phyloP scores from a whole-genome alignment of 2,113 vertebrate genomes.

The Lepus americanus region DNA sequence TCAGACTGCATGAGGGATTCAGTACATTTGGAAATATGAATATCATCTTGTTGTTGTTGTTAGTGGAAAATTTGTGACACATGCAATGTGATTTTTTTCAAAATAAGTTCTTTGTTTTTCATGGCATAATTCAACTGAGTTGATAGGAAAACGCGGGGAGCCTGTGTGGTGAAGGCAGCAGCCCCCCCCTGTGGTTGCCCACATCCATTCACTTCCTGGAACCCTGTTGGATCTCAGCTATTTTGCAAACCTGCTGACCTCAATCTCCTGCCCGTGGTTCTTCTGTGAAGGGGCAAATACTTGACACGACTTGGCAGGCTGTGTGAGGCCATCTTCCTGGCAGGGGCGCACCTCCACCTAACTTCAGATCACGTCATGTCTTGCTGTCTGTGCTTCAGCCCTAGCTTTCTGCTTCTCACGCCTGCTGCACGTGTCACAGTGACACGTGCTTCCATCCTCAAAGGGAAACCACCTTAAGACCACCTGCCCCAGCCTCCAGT shows the following conservation, averaged over 20 bases:
- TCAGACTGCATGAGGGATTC: fast-evolving
- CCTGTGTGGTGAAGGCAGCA: neutral
- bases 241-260: neutral
- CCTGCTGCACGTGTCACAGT: neutral
- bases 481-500: neutral
- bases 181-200: neutral
- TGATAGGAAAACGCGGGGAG: neutral
- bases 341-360: neutral
- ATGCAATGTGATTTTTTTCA: neutral
- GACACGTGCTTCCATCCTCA: neutral
- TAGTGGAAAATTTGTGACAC: neutral
- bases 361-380: neutral
- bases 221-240: neutral
- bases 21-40: neutral
- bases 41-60: neutral
- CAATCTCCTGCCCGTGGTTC: neutral
- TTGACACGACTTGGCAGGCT: neutral
- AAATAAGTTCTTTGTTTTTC: constrained; percentile 6
- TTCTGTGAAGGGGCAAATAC: neutral
- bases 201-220: neutral
- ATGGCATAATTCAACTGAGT: neutral
- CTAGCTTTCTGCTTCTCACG: constrained; percentile 3
- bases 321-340: neutral
- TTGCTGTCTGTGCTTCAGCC: neutral
- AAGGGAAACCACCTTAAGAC: neutral